Conservation (phyloP, 2,888 invertebrate genomes). For the Onchidella celtica region DNA sequence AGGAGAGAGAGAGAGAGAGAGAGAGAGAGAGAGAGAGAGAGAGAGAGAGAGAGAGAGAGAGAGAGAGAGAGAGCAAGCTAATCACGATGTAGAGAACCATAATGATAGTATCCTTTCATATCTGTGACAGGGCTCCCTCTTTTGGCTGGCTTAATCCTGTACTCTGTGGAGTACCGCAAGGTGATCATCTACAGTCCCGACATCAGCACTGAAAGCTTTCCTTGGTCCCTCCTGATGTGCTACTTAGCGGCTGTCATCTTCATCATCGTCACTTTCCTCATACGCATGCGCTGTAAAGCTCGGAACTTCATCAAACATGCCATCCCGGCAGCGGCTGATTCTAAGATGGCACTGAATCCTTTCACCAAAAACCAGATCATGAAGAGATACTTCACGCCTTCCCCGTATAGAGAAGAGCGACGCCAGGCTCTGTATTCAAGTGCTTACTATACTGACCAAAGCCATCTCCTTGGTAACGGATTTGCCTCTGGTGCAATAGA, state of each 20-base stretch:
- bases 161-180: conserved; percentile 37
- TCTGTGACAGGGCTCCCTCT: conserved; percentile 35
- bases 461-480: conserved; percentile 31
- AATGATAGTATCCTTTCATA: too few relatives aligned
- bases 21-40: not conserved
- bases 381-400: conserved; percentile 49
- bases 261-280: conserved; percentile 44
- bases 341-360: conserved; percentile 51
- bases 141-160: conserved; percentile 47
- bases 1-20: not conserved
- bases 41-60: not conserved
- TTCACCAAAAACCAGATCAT: conserved; percentile 44
- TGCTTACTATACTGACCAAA: conserved; percentile 12
- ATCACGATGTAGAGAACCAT: too few relatives aligned
- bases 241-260: conserved; percentile 44
- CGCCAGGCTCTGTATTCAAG: conserved; percentile 38
- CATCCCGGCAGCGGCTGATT: conserved; percentile 49
- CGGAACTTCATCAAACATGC: conserved; percentile 40
- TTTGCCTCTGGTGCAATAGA: not conserved
- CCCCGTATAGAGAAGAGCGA: conserved; percentile 45
- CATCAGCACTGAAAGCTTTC: conserved; percentile 37
- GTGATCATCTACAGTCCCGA: conserved; percentile 45
- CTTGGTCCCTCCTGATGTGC: conserved; percentile 49
- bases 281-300: conserved; percentile 40
- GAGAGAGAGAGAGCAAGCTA: too few relatives aligned